Conservation (phyloP, 2,797 vertebrate species). For the Cryptoblepharus egeriae region DNA sequence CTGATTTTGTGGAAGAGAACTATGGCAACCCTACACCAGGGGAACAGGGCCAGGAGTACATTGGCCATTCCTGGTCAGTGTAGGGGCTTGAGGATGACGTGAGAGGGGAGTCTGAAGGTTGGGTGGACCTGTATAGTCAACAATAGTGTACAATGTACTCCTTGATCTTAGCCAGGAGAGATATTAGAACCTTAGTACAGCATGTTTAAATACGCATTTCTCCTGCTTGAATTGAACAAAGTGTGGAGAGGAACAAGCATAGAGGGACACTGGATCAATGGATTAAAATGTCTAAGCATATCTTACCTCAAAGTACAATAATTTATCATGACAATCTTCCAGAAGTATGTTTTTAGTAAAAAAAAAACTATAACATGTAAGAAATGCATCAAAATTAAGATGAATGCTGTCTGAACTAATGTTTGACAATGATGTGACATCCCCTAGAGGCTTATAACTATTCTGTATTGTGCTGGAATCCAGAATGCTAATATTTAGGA, state of each 20-base stretch:
- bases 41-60: too few species aligned
- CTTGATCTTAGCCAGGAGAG: background rate
- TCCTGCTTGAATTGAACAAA: background rate
- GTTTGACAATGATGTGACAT: conserved; percentile 53
- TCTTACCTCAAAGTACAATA: conserved; percentile 44
- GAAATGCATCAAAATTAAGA: conserved; percentile 63
- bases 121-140: too few species aligned
- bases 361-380: conserved; percentile 40
- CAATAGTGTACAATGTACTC: background rate
- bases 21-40: too few species aligned
- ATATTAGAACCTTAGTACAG: background rate
- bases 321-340: conserved; percentile 61
- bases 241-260: conserved; percentile 22
- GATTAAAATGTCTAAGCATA: conserved; percentile 42
- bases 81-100: too few species aligned
- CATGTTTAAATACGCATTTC: background rate
- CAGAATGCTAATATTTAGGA: conserved; percentile 45
- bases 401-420: conserved; percentile 63
- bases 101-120: too few species aligned
- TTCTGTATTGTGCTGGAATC: conserved; percentile 42
- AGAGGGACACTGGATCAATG: conserved; percentile 28
- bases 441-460: conserved; percentile 51
- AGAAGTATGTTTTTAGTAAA: conserved; percentile 46
- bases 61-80: too few species aligned
- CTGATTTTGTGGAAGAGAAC: too few species aligned